Conservation (phyloP, 2,113 vertebrate species). For the Dolichotis patagonum region DNA sequence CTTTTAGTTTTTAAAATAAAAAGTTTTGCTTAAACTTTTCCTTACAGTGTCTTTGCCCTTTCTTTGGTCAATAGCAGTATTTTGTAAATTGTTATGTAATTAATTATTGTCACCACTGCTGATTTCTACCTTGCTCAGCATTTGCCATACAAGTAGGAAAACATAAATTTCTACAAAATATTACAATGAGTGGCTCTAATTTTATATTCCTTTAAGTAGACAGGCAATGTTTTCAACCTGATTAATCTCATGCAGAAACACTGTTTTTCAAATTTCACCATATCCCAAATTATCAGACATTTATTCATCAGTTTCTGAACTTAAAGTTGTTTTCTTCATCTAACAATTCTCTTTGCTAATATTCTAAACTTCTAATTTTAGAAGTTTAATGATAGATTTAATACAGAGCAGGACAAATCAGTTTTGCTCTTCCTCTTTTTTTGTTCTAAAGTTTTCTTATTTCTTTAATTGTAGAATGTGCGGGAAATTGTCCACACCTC, state of each 20-base stretch:
- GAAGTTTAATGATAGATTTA: conserved; percentile 8
- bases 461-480: background rate
- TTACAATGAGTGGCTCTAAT: background rate
- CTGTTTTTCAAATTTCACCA: background rate
- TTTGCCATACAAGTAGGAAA: background rate
- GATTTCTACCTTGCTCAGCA: background rate
- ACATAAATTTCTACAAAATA: background rate
- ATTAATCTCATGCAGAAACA: background rate
- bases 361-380: background rate
- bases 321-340: background rate
- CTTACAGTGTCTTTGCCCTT: background rate
- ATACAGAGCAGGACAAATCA: background rate
- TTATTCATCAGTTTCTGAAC: background rate
- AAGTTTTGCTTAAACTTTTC: background rate
- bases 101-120: background rate
- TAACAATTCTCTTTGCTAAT: background rate
- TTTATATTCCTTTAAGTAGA: conserved; percentile 18
- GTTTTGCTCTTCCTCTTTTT: background rate
- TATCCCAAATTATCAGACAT: background rate
- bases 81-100: background rate
- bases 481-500: background rate
- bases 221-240: background rate
- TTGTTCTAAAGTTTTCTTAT: background rate
- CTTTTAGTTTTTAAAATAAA: background rate
- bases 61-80: background rate